Conservation (phyloP, 2,888 invertebrate species). For the Melipona bicolor region DNA sequence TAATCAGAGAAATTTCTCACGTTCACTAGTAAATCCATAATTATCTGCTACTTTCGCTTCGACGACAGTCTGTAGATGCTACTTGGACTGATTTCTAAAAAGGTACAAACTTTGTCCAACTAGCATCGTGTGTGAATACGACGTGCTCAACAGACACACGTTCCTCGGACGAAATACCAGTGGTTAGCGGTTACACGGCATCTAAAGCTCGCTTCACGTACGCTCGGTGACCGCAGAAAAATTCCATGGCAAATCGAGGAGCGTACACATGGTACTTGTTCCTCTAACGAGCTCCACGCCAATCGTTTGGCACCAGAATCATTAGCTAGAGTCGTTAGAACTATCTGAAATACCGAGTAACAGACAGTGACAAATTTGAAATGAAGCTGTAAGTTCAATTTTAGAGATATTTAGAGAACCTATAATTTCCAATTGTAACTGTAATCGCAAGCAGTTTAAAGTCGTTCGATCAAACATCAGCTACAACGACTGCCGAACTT, state of each 20-base stretch:
- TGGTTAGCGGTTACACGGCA: constrained; percentile 20
- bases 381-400: too few relatives aligned
- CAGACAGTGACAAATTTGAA: too few relatives aligned
- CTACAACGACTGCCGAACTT: background rate
- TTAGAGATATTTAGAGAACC: too few relatives aligned
- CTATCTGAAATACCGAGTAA: too few relatives aligned
- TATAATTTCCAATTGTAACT: too few relatives aligned
- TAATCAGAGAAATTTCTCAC: constrained; percentile 12
- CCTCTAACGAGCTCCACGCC: constrained; percentile 4
- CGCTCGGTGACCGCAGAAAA: constrained; percentile 18
- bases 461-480: background rate
- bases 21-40: background rate
- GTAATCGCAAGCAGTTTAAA: too few relatives aligned
- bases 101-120: background rate
- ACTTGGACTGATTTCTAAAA: background rate
- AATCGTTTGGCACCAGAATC: background rate
- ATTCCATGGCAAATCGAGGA: background rate
- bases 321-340: too few relatives aligned
- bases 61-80: background rate
- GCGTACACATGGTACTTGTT: background rate
- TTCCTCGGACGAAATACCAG: constrained; percentile 28
- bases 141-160: constrained; percentile 5
- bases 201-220: constrained; percentile 9
- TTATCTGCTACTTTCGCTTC: background rate
- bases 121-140: constrained; percentile 1